Evolutionary conservation across 2,113 vertebrate genomes (phyloP).

Genomic region (Rhinopomastus cyanomelas): DNA sequence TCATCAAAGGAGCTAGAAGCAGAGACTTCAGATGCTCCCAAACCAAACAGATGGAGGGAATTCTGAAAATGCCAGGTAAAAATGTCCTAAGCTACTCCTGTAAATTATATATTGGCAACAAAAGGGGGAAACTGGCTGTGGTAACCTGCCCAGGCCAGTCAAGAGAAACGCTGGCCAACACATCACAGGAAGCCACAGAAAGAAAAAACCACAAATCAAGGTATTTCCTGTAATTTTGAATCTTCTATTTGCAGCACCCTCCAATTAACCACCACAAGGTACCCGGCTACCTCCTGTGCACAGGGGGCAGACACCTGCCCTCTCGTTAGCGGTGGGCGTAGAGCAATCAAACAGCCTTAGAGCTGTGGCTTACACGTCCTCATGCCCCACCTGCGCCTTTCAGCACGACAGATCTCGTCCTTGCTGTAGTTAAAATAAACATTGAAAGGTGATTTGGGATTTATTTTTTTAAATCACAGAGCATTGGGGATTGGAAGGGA

Average conservation of each 20-base stretch:
- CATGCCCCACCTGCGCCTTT: background rate
- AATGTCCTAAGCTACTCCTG: background rate
- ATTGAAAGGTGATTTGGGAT: background rate
- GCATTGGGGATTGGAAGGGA: no score
- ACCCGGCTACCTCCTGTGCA: background rate
- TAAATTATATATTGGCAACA: background rate
- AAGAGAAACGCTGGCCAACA: background rate
- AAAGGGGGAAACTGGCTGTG: background rate
- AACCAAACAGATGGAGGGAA: background rate
- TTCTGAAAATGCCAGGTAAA: background rate
- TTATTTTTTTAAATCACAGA: background rate
- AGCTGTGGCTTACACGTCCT: no score
- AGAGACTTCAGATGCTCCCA: background rate
- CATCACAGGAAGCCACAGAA: background rate
- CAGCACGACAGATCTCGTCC: background rate
- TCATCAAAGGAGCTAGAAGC: background rate
- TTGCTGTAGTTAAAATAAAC: constrained; percentile 28
- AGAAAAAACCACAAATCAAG: background rate
- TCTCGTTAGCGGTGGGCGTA: background rate
- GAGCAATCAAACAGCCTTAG: no score
- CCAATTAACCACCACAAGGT: background rate
- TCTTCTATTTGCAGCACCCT: background rate
- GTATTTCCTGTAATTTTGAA: background rate
- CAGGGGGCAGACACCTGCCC: background rate
- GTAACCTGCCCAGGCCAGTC: background rate